Evolutionary conservation across 2,113 vertebrate genomes (phyloP).

Genomic region (Ploceus nigricollis): DNA sequence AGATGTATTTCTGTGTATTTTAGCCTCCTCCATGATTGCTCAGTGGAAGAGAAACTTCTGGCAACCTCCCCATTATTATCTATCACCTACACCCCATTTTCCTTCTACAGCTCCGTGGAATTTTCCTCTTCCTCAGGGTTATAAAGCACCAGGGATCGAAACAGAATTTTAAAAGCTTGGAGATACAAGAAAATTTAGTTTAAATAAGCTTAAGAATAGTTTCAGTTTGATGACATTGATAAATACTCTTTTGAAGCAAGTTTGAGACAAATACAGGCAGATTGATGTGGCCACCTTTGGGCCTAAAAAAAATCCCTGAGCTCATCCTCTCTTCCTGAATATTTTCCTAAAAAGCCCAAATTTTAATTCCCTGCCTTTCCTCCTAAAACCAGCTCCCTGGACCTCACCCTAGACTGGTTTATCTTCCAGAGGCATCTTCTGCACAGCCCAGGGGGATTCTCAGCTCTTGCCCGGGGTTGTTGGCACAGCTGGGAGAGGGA

Average conservation of each 20-base stretch:
- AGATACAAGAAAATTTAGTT: background rate
- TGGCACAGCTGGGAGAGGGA: background rate
- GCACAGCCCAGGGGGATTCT: background rate
- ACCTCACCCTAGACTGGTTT: background rate
- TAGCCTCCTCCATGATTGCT: background rate
- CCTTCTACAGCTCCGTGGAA: background rate
- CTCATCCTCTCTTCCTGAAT: background rate
- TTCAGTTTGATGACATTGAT: background rate
- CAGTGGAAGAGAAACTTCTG: background rate
- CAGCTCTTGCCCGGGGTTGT: background rate
- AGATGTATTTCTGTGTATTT: background rate
- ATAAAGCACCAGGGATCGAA: background rate
- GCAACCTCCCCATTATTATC: background rate
- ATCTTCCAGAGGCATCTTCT: background rate
- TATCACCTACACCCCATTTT: background rate
- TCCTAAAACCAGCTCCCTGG: background rate
- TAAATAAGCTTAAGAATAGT: background rate
- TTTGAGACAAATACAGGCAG: background rate
- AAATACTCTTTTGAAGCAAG: background rate
- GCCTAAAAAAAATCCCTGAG: background rate
- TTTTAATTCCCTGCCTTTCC: background rate
- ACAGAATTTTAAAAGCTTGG: background rate
- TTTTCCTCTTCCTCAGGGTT: background rate
- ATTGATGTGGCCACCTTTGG: background rate
- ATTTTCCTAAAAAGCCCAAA: background rate